Evolutionary conservation across 2,113 vertebrate species (phyloP).

Genomic region (Scophthalmus maximus): DNA sequence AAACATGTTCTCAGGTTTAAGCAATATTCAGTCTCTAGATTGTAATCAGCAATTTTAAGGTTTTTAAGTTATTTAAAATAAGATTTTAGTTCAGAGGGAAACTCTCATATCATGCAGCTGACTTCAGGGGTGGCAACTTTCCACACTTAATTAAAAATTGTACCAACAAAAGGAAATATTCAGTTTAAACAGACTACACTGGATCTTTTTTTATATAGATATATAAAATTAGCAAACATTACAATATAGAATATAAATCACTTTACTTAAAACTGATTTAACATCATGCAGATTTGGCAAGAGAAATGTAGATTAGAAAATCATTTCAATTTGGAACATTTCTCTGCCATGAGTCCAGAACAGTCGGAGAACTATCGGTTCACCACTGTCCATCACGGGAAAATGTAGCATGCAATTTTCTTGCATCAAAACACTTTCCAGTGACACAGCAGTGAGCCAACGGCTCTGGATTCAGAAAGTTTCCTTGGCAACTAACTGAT

Average conservation of each 20-base stretch:
- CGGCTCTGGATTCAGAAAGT: slow-evolving; percentile 26
- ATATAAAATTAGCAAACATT: slow-evolving; percentile 47
- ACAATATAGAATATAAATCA: slow-evolving; percentile 23
- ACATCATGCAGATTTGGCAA: slow-evolving; percentile 55
- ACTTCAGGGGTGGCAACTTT: slow-evolving; percentile 5
- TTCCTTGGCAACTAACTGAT: slow-evolving; percentile 26
- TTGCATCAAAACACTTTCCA: background rate
- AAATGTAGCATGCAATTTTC: background rate
- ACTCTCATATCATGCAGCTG: background rate
- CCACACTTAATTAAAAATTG: slow-evolving; percentile 13
- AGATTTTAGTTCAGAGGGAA: background rate
- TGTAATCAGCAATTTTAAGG: too few species aligned
- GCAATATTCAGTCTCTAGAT: slow-evolving; percentile 19
- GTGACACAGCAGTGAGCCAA: background rate
- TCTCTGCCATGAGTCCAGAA: slow-evolving; percentile 40
- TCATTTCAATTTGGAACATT: slow-evolving; percentile 20
- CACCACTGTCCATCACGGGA: too few species aligned
- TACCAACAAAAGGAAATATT: slow-evolving; percentile 35
- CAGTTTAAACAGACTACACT: slow-evolving; percentile 21
- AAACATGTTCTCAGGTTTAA: slow-evolving; percentile 18
- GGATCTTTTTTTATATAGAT: slow-evolving; percentile 19
- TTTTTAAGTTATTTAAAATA: too few species aligned
- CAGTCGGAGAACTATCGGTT: slow-evolving; percentile 35
- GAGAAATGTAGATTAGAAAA: slow-evolving; percentile 37
- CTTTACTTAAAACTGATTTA: slow-evolving; percentile 20